phyloP scores from a whole-genome alignment of 2,888 invertebrate genomes.

The Carabus problematicus region DNA sequence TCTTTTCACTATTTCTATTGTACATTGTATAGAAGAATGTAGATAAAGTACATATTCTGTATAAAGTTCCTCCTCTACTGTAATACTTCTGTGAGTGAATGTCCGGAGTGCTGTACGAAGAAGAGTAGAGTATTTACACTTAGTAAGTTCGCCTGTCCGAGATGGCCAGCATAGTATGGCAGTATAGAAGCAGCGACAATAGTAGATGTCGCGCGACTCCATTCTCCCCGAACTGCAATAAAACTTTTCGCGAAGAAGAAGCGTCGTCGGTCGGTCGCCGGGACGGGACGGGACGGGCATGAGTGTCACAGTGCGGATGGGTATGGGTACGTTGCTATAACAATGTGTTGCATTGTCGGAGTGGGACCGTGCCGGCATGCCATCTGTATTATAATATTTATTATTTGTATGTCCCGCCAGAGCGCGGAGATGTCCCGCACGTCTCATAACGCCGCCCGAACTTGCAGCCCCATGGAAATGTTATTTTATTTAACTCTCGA shows the following conservation, averaged over 20 bases:
- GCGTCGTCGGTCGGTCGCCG: conserved; percentile 46
- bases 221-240: conserved; percentile 55
- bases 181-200: no score
- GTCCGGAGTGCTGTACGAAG: no score
- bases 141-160: no score
- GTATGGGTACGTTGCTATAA: conserved; percentile 52
- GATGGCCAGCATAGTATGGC: no score
- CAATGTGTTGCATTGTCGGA: conserved; percentile 59
- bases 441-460: conserved; percentile 53
- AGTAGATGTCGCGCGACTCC: no score
- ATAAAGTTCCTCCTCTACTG: no score
- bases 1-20: no score
- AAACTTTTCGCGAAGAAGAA: conserved; percentile 60
- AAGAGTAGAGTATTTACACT: no score
- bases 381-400: conserved; percentile 61
- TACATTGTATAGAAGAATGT: no score
- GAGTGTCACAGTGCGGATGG: conserved; percentile 49
- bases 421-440: conserved; percentile 54
- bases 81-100: no score
- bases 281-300: not conserved
- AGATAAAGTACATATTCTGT: no score
- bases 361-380: conserved; percentile 50
- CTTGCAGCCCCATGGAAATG: conserved; percentile 55
- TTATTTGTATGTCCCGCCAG: conserved; percentile 60
- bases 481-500: conserved; percentile 59